Evolutionary conservation across 2,797 vertebrate genomes (phyloP), one percentile per base, ranked within the genome.

Genomic region (Takifugu rubripes): DNA sequence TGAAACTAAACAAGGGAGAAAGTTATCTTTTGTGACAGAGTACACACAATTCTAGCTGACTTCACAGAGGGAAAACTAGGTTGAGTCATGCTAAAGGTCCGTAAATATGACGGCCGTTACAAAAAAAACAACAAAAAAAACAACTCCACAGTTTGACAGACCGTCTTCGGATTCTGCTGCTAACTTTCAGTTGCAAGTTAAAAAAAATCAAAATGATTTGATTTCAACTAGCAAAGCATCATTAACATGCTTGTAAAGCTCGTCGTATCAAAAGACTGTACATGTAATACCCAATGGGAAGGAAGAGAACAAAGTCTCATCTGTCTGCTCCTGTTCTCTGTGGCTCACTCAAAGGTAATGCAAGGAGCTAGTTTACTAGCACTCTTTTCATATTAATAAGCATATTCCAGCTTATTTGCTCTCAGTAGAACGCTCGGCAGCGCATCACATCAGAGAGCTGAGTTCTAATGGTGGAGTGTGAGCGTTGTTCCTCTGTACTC

Each of bases 401-500:
- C 79, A 81, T 47, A 83, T 79, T 75, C 84, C 77, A 73, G 81
- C 82, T 82, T 84, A 87, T 88, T 89, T 89, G 83, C 83, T 84
- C 76, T 84, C 83, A 82, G 85, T 82, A 74, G 83, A 83, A 87
- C 81, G 57, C 70, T 73, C 80, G 68, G 70, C 76, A 57, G 81
- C 69, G 43, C 73, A 68, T 72, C 79, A 88, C 88, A 80, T 88
- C 85, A 87, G 75, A 84, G 81, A 81, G 66, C 65, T 1, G 71
- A 81, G 64, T 83, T 87, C 73, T 83, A 75, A 87, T 85, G 79
- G 75, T 59, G 84, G 82, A 77, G 88, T 84, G 83, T 85, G 88
- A 86, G 89, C 84, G 79, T 81, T 87, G 83, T 90, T 93, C 87
- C 87, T 92, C 92, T 92, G 88, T 81, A 84, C 88, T 90, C 86